A percentile compares a stretch with the other conserved stretches of the same genome.
These are phyloP conservation scores for Semotilus atromaculatus DNA, from an alignment of 2,797 vertebrate species.

Conservation along the genomic window DNA sequence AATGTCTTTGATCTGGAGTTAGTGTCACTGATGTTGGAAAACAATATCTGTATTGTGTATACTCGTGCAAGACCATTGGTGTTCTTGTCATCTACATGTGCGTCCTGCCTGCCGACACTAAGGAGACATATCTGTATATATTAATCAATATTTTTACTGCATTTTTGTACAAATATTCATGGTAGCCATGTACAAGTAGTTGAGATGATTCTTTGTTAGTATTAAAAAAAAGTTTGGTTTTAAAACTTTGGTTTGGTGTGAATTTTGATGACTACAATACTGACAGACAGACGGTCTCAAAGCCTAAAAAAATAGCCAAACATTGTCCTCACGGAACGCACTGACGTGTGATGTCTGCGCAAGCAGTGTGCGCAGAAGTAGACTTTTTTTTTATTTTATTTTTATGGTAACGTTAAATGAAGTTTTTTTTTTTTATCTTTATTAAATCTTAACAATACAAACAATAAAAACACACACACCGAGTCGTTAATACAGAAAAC, in stretches of 20 bases:
- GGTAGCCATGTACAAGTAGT: slow-evolving; percentile 77
- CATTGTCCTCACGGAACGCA: too few relatives aligned
- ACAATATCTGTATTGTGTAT: slow-evolving; percentile 69
- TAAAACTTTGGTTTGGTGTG: slow-evolving; percentile 43
- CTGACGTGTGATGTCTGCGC: too few relatives aligned
- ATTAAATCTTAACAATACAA: too few relatives aligned
- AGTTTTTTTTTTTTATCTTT: too few relatives aligned
- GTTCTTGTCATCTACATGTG: slow-evolving; percentile 67
- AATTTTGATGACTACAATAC: slow-evolving; percentile 26
- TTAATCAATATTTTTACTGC: slow-evolving; percentile 80
- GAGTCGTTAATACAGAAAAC: too few relatives aligned
- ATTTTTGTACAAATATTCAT: slow-evolving; percentile 81
- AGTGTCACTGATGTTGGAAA: slow-evolving; percentile 69
- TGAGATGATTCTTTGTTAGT: slow-evolving; percentile 70
- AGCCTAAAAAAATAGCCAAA: too few relatives aligned
- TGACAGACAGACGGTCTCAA: background rate
- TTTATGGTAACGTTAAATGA: too few relatives aligned
- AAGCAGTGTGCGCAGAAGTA: too few relatives aligned
- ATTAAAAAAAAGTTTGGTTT: slow-evolving; percentile 75
- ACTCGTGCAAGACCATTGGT: slow-evolving; percentile 65
- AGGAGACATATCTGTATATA: slow-evolving; percentile 80
- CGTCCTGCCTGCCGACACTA: slow-evolving; percentile 73
- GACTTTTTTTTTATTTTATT: too few relatives aligned
- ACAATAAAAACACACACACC: too few relatives aligned
- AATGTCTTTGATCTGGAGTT: slow-evolving; percentile 64